Evolutionary conservation across 1,140 invertebrate genomes (phyloP).

Genomic region (Dendrolimus punctatus): DNA sequence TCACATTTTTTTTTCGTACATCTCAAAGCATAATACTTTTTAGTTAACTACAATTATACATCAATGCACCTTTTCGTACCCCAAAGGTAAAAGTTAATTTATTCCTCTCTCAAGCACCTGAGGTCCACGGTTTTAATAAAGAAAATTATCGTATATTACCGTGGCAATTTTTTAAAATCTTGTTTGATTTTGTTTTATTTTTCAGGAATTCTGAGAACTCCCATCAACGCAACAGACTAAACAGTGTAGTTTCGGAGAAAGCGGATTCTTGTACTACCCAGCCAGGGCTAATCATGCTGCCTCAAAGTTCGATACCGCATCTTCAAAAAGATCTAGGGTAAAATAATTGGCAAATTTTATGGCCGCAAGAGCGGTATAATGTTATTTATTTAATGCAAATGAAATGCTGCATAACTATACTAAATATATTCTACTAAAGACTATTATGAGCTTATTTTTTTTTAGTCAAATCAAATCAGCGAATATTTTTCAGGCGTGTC

Average conservation of each 20-base stretch:
- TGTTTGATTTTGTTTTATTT: constrained; percentile 10
- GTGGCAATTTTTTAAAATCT: neutral
- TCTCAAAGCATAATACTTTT: too few species aligned
- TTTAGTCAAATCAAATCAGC: neutral
- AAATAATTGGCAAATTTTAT: neutral
- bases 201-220: constrained; percentile 32
- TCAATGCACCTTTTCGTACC: too few species aligned
- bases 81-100: too few species aligned
- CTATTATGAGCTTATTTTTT: neutral
- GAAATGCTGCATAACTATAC: neutral
- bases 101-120: too few species aligned
- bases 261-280: constrained; percentile 39
- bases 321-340: constrained; percentile 54
- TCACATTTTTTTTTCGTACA: too few species aligned
- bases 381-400: constrained; percentile 1
- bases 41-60: too few species aligned
- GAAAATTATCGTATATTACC: too few species aligned
- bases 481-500: constrained; percentile 31
- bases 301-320: constrained; percentile 46
- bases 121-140: too few species aligned
- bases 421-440: neutral
- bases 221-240: constrained; percentile 41
- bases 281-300: constrained; percentile 50
- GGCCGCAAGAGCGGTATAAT: neutral
- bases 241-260: constrained; percentile 50